phyloP scores from a whole-genome alignment of 1,140 invertebrate species.

The Drosophila saltans region DNA sequence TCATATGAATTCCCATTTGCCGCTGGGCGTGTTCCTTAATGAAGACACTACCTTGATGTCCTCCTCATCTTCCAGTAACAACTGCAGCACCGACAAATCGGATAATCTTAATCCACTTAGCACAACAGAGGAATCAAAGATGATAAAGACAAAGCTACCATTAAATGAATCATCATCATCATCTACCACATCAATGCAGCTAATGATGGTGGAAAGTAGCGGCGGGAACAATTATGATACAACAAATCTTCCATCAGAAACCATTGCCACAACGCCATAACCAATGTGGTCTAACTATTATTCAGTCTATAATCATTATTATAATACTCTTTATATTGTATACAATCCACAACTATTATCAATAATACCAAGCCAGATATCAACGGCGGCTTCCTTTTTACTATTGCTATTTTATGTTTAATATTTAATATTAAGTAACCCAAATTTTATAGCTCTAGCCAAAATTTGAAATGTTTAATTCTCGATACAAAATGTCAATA shows the following conservation, averaged over 20 bases:
- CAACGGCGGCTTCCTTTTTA: slow-evolving; percentile 55
- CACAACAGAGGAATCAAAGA: slow-evolving; percentile 20
- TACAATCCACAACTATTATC: slow-evolving; percentile 23
- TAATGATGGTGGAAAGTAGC: slow-evolving; percentile 54
- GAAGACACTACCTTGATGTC: slow-evolving; percentile 34
- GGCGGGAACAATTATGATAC: slow-evolving; percentile 9
- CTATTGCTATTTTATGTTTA: slow-evolving; percentile 41
- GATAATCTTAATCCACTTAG: slow-evolving; percentile 26
- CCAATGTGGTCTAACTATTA: slow-evolving; percentile 54
- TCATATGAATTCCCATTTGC: slow-evolving; percentile 67
- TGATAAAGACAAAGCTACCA: background rate
- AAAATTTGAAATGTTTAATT: background rate
- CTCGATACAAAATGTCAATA: background rate
- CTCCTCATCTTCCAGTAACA: slow-evolving; percentile 3
- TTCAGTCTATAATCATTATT: slow-evolving; percentile 45
- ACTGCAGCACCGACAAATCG: slow-evolving; percentile 1
- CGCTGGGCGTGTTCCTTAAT: slow-evolving; percentile 58
- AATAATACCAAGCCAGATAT: slow-evolving; percentile 34
- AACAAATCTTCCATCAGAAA: slow-evolving; percentile 41
- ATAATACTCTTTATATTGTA: slow-evolving; percentile 39
- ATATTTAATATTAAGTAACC: slow-evolving; percentile 43
- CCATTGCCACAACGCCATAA: slow-evolving; percentile 59
- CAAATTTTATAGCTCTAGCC: slow-evolving; percentile 13
- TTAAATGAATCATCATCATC: background rate
- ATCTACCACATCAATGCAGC: slow-evolving; percentile 18